Evolutionary conservation across 1,140 invertebrate genomes (phyloP).

Genomic region (Coelopa frigida): DNA sequence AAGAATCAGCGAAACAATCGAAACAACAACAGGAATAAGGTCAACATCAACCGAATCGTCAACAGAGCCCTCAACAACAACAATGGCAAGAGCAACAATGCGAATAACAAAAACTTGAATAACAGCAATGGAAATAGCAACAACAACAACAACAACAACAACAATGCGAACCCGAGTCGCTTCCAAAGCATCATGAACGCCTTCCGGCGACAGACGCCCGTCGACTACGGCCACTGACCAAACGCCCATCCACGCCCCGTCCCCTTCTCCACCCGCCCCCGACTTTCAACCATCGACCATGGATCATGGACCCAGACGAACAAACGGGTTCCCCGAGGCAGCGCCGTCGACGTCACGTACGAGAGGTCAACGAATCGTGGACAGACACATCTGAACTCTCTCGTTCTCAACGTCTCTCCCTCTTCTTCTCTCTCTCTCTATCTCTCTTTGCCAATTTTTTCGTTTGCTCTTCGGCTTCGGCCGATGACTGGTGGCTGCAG

Average conservation of each 20-base stretch:
- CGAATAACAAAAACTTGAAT: slow-evolving; percentile 1
- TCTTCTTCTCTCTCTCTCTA: too few relatives aligned
- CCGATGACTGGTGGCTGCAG: too few relatives aligned
- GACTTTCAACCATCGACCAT: not conserved
- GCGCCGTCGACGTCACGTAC: too few relatives aligned
- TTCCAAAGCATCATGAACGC: slow-evolving; percentile 5
- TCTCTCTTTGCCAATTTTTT: too few relatives aligned
- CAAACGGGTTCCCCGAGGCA: not conserved
- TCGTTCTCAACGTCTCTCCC: too few relatives aligned
- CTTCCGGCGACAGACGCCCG: slow-evolving; percentile 3
- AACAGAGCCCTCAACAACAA: not conserved
- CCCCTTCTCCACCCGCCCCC: not conserved
- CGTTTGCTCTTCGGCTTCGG: too few relatives aligned
- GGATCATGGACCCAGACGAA: not conserved
- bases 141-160: not conserved
- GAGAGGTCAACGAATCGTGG: too few relatives aligned
- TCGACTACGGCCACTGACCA: not conserved
- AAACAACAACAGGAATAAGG: not conserved
- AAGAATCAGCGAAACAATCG: not conserved
- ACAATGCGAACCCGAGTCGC: slow-evolving; percentile 3
- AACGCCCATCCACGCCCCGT: not conserved
- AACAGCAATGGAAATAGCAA: not conserved
- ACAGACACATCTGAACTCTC: too few relatives aligned
- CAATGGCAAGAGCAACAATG: not conserved
- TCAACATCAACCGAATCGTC: not conserved